phyloP scores from a whole-genome alignment of 1,140 invertebrate species.

The Drosophila nigrodunni region DNA sequence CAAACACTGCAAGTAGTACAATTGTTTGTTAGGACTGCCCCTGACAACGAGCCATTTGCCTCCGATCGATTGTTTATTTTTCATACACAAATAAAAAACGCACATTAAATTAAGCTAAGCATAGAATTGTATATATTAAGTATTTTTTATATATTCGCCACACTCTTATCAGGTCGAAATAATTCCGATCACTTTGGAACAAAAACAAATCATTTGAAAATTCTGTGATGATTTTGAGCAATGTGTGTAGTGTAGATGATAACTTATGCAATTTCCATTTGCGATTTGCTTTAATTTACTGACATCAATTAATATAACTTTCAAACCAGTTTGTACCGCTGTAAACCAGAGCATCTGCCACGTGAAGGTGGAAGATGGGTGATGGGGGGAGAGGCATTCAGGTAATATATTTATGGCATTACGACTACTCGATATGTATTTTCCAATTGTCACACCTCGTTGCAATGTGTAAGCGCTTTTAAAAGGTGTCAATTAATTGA shows the following conservation, averaged over 20 bases:
- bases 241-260: background rate
- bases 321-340: constrained; percentile 1
- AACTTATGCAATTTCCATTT: background rate
- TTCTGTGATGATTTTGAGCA: too few relatives aligned
- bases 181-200: too few relatives aligned
- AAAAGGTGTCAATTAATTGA: constrained; percentile 66
- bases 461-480: constrained; percentile 38
- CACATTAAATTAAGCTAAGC: background rate
- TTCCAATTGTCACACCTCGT: constrained; percentile 28
- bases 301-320: background rate
- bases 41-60: constrained; percentile 31
- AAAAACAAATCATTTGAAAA: too few relatives aligned
- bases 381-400: background rate
- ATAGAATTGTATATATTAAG: background rate
- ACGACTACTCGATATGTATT: background rate
- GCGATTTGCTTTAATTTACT: background rate
- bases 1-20: background rate
- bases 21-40: constrained; percentile 27
- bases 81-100: background rate
- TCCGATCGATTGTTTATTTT: constrained; percentile 30
- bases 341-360: background rate
- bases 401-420: background rate
- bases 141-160: too few relatives aligned
- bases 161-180: too few relatives aligned
- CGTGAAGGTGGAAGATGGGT: too few relatives aligned